Base-by-base conservation (phyloP, 2,113 vertebrate species). In the Mellivora capensis region DNA sequence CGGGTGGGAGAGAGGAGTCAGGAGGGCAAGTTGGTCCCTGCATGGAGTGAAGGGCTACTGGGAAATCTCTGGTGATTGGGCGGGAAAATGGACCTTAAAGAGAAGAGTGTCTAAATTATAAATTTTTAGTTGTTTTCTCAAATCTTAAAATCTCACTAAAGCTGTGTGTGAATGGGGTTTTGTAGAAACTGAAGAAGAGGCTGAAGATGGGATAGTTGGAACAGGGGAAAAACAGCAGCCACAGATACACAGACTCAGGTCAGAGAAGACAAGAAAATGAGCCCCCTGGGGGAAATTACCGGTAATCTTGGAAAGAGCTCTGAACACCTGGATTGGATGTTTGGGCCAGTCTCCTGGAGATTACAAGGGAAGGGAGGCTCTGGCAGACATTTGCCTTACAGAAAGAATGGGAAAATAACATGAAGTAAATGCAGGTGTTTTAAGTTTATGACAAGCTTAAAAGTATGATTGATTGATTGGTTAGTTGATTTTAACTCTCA, bases 71-170 rank as follows among this genome's bases (percentile, higher is more conserved):
- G 71, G 54, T 31, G 71, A 76, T 0, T 37, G 61, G 4, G 18
- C 29, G 1, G 12, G 25, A 71, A 81, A 87, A 64, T 14, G 15
- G 23, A 67, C 17, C 17, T 93, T 91, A 83, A 90, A 87, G 61
- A 83, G 2, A 57, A 4, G 6, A 59, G 34, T 20, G 4, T 72
- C 52, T 80, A 59, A 88, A 52, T 67, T 42, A 15, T 39, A 49
- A 39, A 49, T 84, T 83, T 93, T 91, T 64, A 92, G 27, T 80
- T 76, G 42, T 74, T 88, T 87, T 20, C 64, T 37, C n/a, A 79
- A 87, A 87, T 92, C 67, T 90, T 67, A 93, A 95, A 87, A 72
- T 93, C 21, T 77, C 57, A 39, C n/a, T 29, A 88, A 91, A 77
- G 15, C 31, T 97, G 52, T 77, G 10, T 88, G 23, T 94, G 15